Evolutionary conservation across 2,888 invertebrate genomes (phyloP).

Genomic region (Oasisia sp.): DNA sequence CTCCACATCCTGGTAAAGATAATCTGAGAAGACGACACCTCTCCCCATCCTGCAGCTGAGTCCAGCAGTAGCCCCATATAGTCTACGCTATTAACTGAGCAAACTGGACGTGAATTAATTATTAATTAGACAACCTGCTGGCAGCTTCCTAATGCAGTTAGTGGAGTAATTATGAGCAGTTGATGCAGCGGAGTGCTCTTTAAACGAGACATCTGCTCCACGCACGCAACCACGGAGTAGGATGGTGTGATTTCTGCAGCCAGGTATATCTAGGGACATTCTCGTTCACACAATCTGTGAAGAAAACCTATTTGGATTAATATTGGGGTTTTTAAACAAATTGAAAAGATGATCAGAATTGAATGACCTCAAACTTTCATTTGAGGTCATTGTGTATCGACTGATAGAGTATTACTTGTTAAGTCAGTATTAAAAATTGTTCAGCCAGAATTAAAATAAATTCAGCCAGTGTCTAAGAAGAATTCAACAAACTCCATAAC

Average conservation of each 20-base stretch:
- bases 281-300: not conserved
- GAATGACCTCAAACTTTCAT: no score
- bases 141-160: not conserved
- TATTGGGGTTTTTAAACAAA: not conserved
- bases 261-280: not conserved
- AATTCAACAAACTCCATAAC: no score
- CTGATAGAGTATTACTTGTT: no score
- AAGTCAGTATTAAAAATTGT: no score
- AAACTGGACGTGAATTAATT: not conserved
- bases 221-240: not conserved
- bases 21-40: not conserved
- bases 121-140: not conserved
- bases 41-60: not conserved
- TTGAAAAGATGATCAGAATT: no score
- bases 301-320: not conserved
- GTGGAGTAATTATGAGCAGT: not conserved
- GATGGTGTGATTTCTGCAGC: not conserved
- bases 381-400: no score
- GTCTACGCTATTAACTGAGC: not conserved
- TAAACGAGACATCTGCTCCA: slow-evolving; percentile 1
- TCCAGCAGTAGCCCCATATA: not conserved
- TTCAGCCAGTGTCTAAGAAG: no score
- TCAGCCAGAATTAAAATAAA: no score
- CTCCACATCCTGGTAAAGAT: no score
- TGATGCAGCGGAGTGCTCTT: not conserved